These are phyloP conservation scores for Chitala chitala DNA, from an alignment of 2,113 vertebrate species.

Conservation along the genomic window DNA sequence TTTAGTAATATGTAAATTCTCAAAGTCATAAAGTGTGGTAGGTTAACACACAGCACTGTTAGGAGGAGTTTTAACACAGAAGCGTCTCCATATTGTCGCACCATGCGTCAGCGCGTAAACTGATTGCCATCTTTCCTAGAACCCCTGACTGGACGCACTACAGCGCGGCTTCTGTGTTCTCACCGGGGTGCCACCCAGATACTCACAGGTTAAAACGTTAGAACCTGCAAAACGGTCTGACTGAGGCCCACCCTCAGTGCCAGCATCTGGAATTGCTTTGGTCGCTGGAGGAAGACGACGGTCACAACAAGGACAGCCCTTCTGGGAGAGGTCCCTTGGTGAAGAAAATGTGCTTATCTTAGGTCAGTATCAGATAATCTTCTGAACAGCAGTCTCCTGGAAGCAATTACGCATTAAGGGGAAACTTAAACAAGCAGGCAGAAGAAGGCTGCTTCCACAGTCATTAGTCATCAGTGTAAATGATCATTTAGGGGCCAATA, in stretches of 20 bases:
- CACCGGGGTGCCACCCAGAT: not conserved
- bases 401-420: constrained; percentile 43
- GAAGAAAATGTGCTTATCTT: constrained; percentile 42
- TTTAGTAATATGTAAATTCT: too few species aligned
- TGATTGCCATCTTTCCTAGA: too few species aligned
- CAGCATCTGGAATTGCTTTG: constrained; percentile 39
- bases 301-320: constrained; percentile 8
- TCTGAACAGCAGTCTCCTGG: constrained; percentile 34
- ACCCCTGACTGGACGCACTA: too few species aligned
- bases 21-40: too few species aligned
- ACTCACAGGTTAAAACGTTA: constrained; percentile 9
- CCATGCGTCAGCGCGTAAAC: too few species aligned
- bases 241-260: constrained; percentile 7
- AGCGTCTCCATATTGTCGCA: too few species aligned
- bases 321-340: constrained; percentile 36
- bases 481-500: constrained; percentile 14
- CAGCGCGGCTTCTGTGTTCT: too few species aligned
- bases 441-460: not conserved
- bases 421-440: constrained; percentile 24
- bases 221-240: constrained; percentile 38
- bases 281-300: not conserved
- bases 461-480: constrained; percentile 9
- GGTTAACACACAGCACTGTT: too few species aligned
- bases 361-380: constrained; percentile 44
- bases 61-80: too few species aligned